Conservation (phyloP, 1,140 invertebrate genomes). For the Tyrophagus putrescentiae region DNA sequence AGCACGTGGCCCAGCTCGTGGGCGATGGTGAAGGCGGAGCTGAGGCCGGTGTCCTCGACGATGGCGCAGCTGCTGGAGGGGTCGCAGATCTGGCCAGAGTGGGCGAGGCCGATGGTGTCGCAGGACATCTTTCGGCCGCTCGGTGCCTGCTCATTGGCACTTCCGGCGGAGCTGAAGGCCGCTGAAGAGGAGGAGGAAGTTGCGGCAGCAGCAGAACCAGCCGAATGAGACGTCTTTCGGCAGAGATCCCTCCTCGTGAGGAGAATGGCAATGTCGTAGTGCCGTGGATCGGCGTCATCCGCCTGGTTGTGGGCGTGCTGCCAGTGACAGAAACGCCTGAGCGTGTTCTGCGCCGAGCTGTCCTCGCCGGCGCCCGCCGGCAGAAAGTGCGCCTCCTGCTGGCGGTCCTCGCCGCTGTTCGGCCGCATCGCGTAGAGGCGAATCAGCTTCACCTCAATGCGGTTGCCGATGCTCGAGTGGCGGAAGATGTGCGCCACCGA, state of each 20-base stretch:
- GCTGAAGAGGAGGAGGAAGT: too few species aligned
- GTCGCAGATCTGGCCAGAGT: conserved; percentile 69
- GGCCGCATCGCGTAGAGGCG: conserved; percentile 42
- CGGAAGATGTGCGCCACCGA: conserved; percentile 63
- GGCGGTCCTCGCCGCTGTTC: not conserved
- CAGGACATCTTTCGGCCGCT: too few species aligned
- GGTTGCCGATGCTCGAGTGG: conserved; percentile 62
- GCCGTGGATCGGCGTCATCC: conserved; percentile 37
- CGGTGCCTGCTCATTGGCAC: too few species aligned
- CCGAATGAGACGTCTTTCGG: too few species aligned
- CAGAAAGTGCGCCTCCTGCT: not conserved
- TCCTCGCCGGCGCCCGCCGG: conserved; percentile 26
- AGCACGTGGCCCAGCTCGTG: conserved; percentile 82
- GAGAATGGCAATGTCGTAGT: conserved; percentile 56
- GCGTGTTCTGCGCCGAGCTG: conserved; percentile 43
- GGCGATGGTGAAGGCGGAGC: conserved; percentile 77
- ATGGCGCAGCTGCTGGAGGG: conserved; percentile 60
- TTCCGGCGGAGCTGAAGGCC: too few species aligned
- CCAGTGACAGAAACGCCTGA: conserved; percentile 55
- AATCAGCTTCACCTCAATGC: conserved; percentile 57
- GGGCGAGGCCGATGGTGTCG: conserved; percentile 61
- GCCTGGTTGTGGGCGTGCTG: conserved; percentile 43
- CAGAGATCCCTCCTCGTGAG: conserved; percentile 57
- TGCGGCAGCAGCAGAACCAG: too few species aligned
- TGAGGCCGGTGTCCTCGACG: conserved; percentile 74